phyloP scores from a whole-genome alignment of 2,113 vertebrate genomes.

The Columbina picui region DNA sequence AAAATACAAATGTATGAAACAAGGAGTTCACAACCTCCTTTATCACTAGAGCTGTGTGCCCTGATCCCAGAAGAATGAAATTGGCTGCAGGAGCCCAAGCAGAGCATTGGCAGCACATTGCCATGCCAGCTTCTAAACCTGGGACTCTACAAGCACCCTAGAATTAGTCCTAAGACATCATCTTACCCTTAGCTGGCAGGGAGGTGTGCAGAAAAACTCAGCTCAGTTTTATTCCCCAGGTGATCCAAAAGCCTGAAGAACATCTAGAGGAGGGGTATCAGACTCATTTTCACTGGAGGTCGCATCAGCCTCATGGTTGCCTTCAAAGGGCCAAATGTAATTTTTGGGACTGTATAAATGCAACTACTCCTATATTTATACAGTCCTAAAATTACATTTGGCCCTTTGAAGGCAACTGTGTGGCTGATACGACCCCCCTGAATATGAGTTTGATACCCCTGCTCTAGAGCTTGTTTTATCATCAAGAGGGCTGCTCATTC shows the following conservation, averaged over 20 bases:
- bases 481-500: neutral
- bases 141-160: neutral
- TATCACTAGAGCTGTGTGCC: fast-evolving
- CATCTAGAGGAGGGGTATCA: neutral
- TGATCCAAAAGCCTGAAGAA: neutral
- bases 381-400: too few species aligned
- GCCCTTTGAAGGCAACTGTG: too few species aligned
- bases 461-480: neutral
- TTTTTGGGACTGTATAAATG: too few species aligned
- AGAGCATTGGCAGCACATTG: neutral
- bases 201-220: neutral
- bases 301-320: too few species aligned
- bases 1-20: neutral
- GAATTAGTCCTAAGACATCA: neutral
- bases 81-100: neutral
- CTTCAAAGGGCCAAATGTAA: too few species aligned
- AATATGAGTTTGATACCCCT: too few species aligned
- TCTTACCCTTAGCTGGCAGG: neutral
- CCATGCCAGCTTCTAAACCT: neutral
- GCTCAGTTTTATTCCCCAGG: neutral
- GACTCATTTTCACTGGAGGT: too few species aligned
- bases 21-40: neutral
- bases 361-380: too few species aligned
- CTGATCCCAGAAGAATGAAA: neutral
- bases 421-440: too few species aligned